Evolutionary conservation across 2,797 vertebrate genomes (phyloP), one percentile per base, ranked within the genome.

Genomic region (Anableps anableps): DNA sequence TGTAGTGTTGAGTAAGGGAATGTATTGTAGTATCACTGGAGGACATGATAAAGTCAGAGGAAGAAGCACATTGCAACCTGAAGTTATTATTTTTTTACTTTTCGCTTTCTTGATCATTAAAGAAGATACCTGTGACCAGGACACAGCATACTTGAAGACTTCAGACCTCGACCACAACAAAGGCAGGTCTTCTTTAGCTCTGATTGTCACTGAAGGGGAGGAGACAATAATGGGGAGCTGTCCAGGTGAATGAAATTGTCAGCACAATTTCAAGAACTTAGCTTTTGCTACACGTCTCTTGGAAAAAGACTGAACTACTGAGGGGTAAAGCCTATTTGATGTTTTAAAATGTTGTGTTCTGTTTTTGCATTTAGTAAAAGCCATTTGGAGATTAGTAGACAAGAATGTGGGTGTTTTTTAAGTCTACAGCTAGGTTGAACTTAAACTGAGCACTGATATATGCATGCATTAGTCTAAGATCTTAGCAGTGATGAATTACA

Each of bases 1-100:
- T 73, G 80, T 75, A 47, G 72, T 86, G 90, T 78, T 89, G 92
- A 92, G 80, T 91, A 91, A 93, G 77, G 70, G 75, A 90, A 87
- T 82, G 81, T 87, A 86, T 88, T 84, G 84, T 88, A 86, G 84
- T 85, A 88, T 85, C 76, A 82, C 75, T 83, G 86, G 76, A 84
- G 85, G 85, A 88, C 76, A 23, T 80, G 84, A 36, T 68, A 80
- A 85, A 86, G 82, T 90, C 83, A 90, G 79, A 86, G 62, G 87
- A 90, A 85, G 83, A 80, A 83, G 83, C 75, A 76, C 58, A 78
- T 75, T 83, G 62, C 89, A 76, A 92, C 85, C 83, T 66, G 31
- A 79, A 84, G 14, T 38, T 75, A 58, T 70, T 79, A 47, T 70
- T 19, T 55, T 47, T 50, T 48, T 10, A 29, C 64, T 43, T 73